Percentiles rank a stretch among this genome's conserved stretches.
Conservation (phyloP, 2,888 invertebrate genomes). For the Volucella inflata region DNA sequence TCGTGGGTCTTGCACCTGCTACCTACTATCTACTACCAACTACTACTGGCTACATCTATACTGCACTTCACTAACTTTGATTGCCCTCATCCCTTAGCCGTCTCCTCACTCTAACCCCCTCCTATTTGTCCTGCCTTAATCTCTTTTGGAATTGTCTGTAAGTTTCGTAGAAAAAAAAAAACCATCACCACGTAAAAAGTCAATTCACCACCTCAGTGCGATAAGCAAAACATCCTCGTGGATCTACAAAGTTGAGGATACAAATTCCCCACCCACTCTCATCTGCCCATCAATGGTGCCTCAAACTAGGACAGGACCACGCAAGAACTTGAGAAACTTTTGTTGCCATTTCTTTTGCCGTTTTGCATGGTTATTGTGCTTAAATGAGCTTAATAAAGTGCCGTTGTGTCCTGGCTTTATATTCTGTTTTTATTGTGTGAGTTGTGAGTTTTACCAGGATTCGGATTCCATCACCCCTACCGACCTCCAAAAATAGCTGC, state of each 20-base stretch:
- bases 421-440: conserved; percentile 28
- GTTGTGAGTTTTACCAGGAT: background rate
- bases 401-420: conserved; percentile 53
- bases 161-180: conserved; percentile 6
- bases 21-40: background rate
- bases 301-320: background rate
- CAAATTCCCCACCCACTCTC: background rate
- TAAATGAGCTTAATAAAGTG: conserved; percentile 70
- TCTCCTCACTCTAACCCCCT: background rate
- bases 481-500: background rate
- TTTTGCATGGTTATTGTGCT: conserved; percentile 64
- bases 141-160: conserved; percentile 45
- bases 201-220: conserved; percentile 34
- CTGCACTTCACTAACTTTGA: conserved; percentile 43
- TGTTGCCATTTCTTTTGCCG: conserved; percentile 17
- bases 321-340: conserved; percentile 33
- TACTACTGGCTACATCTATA: background rate
- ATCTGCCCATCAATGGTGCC: background rate
- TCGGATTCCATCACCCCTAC: background rate
- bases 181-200: conserved; percentile 45
- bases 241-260: background rate
- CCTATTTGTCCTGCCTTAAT: conserved; percentile 6
- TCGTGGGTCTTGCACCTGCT: conserved; percentile 40
- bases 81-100: conserved; percentile 1
- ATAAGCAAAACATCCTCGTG: conserved; percentile 36